Evolutionary conservation across 2,113 vertebrate species (phyloP), one percentile per base, ranked within the genome.

Genomic region (Cranoglanis bouderius): DNA sequence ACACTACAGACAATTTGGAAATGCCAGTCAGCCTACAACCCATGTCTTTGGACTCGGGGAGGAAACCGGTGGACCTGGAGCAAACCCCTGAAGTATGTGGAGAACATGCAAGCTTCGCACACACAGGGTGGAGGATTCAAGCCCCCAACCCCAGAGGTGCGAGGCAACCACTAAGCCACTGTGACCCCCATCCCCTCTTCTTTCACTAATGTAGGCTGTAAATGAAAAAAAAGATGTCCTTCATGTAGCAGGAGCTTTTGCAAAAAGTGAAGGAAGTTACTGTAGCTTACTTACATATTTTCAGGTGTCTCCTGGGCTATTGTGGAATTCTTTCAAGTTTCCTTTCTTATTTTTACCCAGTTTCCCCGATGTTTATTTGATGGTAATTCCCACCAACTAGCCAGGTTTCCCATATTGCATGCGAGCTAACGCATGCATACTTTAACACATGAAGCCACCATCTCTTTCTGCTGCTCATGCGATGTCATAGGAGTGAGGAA

Each of bases 261-360:
- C 85, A 74, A 75, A 61, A 24, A 63, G 51, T 38, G 26, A 29
- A 53, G 75, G 89, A 86, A 88, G 90, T 83, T 35, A n/a, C n/a
- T n/a, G n/a, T n/a, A 24, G 70, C 82, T 63, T 80, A 35, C 92
- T 88, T 61, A 87, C 88, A 91, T 89, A 61, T 89, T 89, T 88
- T 87, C 85, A 91, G 24, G 14, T 85, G 86, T 90, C 85, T 87
- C 40, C 13, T 88, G 82, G 75, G 87, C 84, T 63, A 81, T 77
- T 3, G 24, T 46, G 2, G 18, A 21, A 75, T 24, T 75, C 7
- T 13, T 75, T 4, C 67, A 26, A 26, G 3, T 26, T 77, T 77
- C 74, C 21, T 13, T 77, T 77, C 9, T 77, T 46, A 77, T 43
- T 77, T 46, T 5, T 21, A 29, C 2, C 74, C 40, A 35, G 0